phyloP scores from a whole-genome alignment of 2,797 vertebrate species.

The Tragopan temminckii region DNA sequence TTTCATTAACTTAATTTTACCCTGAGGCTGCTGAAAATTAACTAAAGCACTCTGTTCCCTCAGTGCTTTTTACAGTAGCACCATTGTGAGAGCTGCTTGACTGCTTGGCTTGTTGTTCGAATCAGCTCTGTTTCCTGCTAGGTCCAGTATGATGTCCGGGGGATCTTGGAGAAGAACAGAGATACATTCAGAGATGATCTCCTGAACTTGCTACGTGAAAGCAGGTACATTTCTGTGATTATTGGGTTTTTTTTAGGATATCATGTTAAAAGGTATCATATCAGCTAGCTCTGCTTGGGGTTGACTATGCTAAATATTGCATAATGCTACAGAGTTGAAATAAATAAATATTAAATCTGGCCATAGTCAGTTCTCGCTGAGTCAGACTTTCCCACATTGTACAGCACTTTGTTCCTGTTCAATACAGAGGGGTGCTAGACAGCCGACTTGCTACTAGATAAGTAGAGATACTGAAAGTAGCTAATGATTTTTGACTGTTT shows the following conservation, averaged over 20 bases:
- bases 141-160: slow-evolving; percentile 96
- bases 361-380: fast-evolving
- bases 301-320: not conserved
- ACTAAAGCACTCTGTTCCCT: slow-evolving; percentile 23
- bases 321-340: not conserved
- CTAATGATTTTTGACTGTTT: not conserved
- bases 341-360: not conserved
- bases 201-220: slow-evolving; percentile 93
- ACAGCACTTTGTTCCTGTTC: not conserved
- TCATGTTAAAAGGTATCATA: not conserved
- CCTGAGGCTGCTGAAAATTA: slow-evolving; percentile 39
- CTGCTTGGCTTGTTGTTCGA: slow-evolving; percentile 1
- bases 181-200: slow-evolving; percentile 97
- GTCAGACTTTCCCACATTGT: fast-evolving
- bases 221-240: slow-evolving; percentile 81
- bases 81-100: slow-evolving; percentile 32
- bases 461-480: not conserved
- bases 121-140: slow-evolving; percentile 66
- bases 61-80: not conserved
- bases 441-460: not conserved
- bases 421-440: not conserved
- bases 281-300: not conserved
- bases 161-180: slow-evolving; percentile 96
- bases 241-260: not conserved
- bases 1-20: slow-evolving; percentile 54